Evolutionary conservation across 2,113 vertebrate species (phyloP).

Genomic region (Thamnophis sirtalis): DNA sequence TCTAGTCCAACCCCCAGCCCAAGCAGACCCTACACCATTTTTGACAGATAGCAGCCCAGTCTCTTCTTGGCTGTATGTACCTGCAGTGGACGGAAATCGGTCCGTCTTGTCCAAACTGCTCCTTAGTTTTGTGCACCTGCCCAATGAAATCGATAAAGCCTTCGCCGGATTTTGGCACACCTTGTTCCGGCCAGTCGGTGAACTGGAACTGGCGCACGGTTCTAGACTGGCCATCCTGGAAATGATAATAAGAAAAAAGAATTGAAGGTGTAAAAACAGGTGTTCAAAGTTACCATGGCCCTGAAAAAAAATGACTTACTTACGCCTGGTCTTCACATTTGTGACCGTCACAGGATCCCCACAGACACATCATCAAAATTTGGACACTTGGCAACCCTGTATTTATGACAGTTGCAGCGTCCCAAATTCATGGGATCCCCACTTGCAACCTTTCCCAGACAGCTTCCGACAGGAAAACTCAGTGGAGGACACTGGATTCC

Average conservation of each 20-base stretch:
- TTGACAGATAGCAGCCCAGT: too few species aligned
- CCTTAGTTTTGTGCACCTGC: constrained; percentile 99
- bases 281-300: not conserved
- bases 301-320: not conserved
- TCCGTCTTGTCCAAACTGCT: constrained; percentile 97
- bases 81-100: constrained; percentile 99
- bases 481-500: not conserved
- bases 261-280: not conserved
- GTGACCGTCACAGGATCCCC: not conserved
- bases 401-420: not conserved
- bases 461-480: not conserved
- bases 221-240: constrained; percentile 92
- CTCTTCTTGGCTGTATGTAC: constrained; percentile 50
- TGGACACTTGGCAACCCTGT: not conserved
- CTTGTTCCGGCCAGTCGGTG: constrained; percentile 97
- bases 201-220: constrained; percentile 99
- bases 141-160: constrained; percentile 98
- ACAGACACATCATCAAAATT: too few species aligned
- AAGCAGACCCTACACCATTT: too few species aligned
- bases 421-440: not conserved
- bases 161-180: constrained; percentile 95
- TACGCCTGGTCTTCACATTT: not conserved
- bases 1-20: too few species aligned
- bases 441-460: not conserved
- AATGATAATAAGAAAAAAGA: not conserved